These are phyloP conservation scores for Xanthia togata DNA, from an alignment of 2,888 invertebrate species.

Conservation along the genomic window DNA sequence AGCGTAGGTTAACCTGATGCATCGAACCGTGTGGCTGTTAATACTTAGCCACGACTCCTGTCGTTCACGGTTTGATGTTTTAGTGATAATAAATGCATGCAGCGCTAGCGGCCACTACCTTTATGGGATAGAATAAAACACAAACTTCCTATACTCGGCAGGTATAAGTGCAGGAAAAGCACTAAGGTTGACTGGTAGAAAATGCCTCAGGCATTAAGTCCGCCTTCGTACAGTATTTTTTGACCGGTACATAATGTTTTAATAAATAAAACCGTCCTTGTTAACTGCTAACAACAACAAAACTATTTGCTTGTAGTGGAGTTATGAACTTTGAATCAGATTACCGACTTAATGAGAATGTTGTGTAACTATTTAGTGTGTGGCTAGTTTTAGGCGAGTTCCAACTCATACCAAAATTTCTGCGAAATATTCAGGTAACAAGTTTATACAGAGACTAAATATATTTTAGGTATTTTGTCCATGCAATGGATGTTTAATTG, in stretches of 20 bases:
- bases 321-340: neutral
- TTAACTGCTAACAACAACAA: neutral
- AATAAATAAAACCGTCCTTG: too few species aligned
- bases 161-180: neutral
- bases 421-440: neutral
- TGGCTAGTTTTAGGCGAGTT: neutral
- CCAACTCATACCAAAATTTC: slow-evolving; percentile 4
- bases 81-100: too few species aligned
- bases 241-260: too few species aligned
- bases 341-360: neutral
- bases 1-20: too few species aligned
- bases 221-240: too few species aligned
- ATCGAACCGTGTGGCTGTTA: too few species aligned
- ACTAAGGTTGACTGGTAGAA: too few species aligned
- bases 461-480: slow-evolving; percentile 5
- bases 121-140: neutral
- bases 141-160: neutral
- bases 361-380: neutral
- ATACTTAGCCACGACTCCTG: too few species aligned
- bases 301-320: neutral
- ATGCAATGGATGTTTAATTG: neutral
- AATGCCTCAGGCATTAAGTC: too few species aligned
- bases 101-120: too few species aligned
- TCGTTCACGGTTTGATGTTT: too few species aligned
- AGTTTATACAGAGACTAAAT: neutral